Percentiles rank a stretch among this genome's conserved stretches.
These are phyloP conservation scores for Anser cygnoides DNA, from an alignment of 2,113 vertebrate genomes.

Conservation along the genomic window DNA sequence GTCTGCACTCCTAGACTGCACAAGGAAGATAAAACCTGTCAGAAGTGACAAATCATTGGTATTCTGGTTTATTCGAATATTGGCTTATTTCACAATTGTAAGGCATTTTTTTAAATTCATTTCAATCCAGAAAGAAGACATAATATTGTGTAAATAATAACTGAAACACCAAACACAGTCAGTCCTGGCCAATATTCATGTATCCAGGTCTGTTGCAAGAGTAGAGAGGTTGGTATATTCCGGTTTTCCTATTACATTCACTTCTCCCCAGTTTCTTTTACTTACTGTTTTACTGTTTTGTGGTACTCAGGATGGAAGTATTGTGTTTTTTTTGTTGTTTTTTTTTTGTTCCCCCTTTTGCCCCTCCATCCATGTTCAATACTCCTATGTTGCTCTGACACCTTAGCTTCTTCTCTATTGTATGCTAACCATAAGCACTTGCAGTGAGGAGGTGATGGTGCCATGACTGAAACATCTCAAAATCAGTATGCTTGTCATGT, in stretches of 20 bases:
- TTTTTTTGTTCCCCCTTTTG: background rate
- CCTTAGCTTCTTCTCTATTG: background rate
- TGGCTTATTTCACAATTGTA: background rate
- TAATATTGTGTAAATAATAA: background rate
- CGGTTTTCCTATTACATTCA: background rate
- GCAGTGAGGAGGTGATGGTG: background rate
- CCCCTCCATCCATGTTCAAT: background rate
- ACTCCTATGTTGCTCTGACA: background rate
- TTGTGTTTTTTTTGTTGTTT: background rate
- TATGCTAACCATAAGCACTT: background rate
- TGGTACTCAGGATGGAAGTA: background rate
- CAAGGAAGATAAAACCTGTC: background rate
- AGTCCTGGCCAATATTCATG: background rate
- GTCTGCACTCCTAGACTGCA: background rate
- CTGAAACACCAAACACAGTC: background rate
- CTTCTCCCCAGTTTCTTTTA: background rate
- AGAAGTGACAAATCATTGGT: background rate
- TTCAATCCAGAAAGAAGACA: background rate
- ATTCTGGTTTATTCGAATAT: background rate
- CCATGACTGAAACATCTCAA: background rate
- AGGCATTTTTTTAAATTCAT: background rate
- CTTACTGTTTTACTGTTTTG: background rate
- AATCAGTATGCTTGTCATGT: background rate
- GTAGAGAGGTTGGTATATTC: background rate
- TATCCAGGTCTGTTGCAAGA: background rate